Base-by-base conservation (phyloP, 1,140 invertebrate genomes). In the Heliconius congener region DNA sequence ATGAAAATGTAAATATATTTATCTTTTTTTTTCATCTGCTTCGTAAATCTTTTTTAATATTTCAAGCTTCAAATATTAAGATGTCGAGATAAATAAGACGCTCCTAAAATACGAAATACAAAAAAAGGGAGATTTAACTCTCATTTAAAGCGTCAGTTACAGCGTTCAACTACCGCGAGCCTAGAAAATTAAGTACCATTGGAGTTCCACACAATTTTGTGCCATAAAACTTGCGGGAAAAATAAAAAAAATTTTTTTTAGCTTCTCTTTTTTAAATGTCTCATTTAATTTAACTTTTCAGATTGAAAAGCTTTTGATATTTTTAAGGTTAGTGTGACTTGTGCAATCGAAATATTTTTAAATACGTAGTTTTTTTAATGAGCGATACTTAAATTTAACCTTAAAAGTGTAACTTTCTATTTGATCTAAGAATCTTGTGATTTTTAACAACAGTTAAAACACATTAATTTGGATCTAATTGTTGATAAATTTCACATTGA, bases 161-260 rank as follows among this genome's bases (percentile, higher is more conserved):
- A 77, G 39, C 46, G 27, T 72, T 74, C 72, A 52, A 50, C 77
- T 30, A 42, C n/a, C 50, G 46, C 72, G 72, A 74, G 77, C 77
- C 55, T 18, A 50, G 55, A 50, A 78, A 74, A 78, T 74, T 74
- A 74, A 78, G 77, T 74, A 72, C 39, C 77, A 42, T 72, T 73
- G 39, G 71, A 74, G 77, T 78, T 78, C 73, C 55, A 74, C 77
- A 70, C 37, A 78, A 78, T 73, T 78, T 78, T 73, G 42, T 74
- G 39, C 73, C 23, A n/a, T 50, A 60, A 50, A 70, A 74, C 27
- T 70, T 42, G 39, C 57, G 37, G 37, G 72, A 70, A 78, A 78
- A 70, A 46, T 70, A 78, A 78, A 52, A 46, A 34, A 52, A 52
- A 8, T 0, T 19, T 4, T 52, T 78, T 73, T 73, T 3, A 46